Evolutionary conservation across 1,140 invertebrate species (phyloP), one percentile per base, ranked within the genome.

Genomic region (Pachyrhynchus sulphureomaculatus): DNA sequence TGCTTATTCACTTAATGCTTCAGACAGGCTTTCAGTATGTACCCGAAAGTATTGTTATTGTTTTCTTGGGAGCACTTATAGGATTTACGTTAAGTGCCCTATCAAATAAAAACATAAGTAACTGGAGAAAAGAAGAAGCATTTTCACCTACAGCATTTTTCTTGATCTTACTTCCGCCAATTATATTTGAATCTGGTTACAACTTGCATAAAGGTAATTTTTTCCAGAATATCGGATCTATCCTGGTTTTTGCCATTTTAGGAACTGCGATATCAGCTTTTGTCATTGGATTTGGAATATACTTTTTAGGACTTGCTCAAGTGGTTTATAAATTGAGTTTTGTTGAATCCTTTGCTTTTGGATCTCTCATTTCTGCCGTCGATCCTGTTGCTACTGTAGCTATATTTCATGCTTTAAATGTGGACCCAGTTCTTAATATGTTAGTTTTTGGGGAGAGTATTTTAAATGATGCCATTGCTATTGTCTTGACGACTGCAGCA

Each of bases 201-300:
- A 98, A 98, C 85, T 83, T 99, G 42, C 96, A 98, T 72, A 98
- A 98, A 78, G 95, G 96, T 48, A 98, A 99, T 74, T 99, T 99
- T 74, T 98, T 99, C 76, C 95, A 97, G 80, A 98, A 98, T 74
- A 96, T 98, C 75, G 95, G 94, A 20, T 95, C 90, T 4, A 92
- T 92, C 65, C 76, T 98, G 61, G 87, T 98, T 0, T 99, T 99
- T 86, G 96, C 96, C 1, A 96, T 99, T 67, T 84, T 98, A 71
- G 96, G 96, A 0, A 99, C 96, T 15, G 87, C 92, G 0, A 96
- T 99, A 67, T 98, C 95, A 15, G 96, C 96, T 10, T 86, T 96
- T 71, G 86, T 94, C 10, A 93, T 96, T 68, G 96, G 96, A 34
- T 91, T 92, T 59, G 95, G 95, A 10, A 88, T 99, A 59, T 99